Conservation (phyloP, 2,888 invertebrate species). For the Pterostichus madidus region DNA sequence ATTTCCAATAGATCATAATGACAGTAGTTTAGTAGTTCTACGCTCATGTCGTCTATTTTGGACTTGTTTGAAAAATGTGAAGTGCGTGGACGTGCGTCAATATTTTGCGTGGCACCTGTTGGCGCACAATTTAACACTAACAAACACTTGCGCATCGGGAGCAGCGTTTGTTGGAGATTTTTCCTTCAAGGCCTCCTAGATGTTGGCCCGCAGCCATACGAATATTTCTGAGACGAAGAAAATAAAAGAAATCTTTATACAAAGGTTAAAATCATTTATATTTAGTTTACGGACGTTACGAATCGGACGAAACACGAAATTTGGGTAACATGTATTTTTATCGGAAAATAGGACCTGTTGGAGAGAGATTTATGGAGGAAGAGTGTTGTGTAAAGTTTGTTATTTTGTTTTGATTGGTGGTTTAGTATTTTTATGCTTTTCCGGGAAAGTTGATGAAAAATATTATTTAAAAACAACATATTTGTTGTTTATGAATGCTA, state of each 20-base stretch:
- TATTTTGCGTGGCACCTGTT: conserved; percentile 54
- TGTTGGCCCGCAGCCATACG: conserved; percentile 24
- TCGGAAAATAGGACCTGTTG: not conserved
- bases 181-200: conserved; percentile 50
- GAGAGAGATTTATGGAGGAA: too few relatives aligned
- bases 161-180: conserved; percentile 12
- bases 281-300: not conserved
- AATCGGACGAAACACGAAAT: not conserved
- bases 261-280: conserved; percentile 49
- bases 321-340: not conserved
- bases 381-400: too few relatives aligned
- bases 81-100: conserved; percentile 13
- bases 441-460: not conserved
- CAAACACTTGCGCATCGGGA: conserved; percentile 29
- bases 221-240: conserved; percentile 25
- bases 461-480: too few relatives aligned
- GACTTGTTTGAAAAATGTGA: too few relatives aligned
- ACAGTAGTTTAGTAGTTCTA: too few relatives aligned
- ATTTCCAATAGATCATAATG: too few relatives aligned
- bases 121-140: conserved; percentile 39
- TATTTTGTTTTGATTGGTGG: not conserved
- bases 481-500: too few relatives aligned
- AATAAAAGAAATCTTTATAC: conserved; percentile 25
- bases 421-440: not conserved
- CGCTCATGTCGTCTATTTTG: too few relatives aligned